Conservation (phyloP, 1,140 invertebrate species). For the Alviniconcha marisindica region DNA sequence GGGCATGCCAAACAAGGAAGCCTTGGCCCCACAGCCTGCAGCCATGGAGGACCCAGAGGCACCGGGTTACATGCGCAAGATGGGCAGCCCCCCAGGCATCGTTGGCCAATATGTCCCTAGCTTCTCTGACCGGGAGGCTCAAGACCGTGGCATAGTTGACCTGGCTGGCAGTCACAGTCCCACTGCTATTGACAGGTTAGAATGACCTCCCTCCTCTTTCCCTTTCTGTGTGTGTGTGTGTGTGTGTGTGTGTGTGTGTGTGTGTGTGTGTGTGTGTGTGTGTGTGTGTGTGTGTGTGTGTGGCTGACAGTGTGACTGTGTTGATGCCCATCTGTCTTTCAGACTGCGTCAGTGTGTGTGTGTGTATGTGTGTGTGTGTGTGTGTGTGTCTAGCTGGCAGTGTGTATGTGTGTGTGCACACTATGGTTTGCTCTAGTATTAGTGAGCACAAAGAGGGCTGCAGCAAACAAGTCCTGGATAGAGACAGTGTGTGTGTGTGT, state of each 20-base stretch:
- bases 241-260: slow-evolving; percentile 30
- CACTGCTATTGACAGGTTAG: slow-evolving; percentile 28
- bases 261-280: slow-evolving; percentile 31
- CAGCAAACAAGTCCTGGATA: no score
- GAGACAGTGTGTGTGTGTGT: slow-evolving; percentile 10
- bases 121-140: neutral
- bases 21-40: no score
- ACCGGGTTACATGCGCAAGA: slow-evolving; percentile 33
- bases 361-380: no score
- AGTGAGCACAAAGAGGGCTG: no score
- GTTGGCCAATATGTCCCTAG: neutral
- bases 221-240: neutral
- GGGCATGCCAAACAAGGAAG: no score
- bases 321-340: no score
- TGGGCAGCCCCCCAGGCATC: slow-evolving; percentile 44
- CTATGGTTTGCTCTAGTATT: no score
- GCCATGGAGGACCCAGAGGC: slow-evolving; percentile 8
- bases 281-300: slow-evolving; percentile 28
- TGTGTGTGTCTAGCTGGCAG: no score
- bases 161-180: neutral
- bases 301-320: neutral
- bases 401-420: no score
- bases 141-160: neutral
- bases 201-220: no score
- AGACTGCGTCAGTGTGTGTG: no score